Evolutionary conservation across 2,888 invertebrate genomes (phyloP), one percentile per base, ranked within the genome.

Genomic region (Tholera decimalis): DNA sequence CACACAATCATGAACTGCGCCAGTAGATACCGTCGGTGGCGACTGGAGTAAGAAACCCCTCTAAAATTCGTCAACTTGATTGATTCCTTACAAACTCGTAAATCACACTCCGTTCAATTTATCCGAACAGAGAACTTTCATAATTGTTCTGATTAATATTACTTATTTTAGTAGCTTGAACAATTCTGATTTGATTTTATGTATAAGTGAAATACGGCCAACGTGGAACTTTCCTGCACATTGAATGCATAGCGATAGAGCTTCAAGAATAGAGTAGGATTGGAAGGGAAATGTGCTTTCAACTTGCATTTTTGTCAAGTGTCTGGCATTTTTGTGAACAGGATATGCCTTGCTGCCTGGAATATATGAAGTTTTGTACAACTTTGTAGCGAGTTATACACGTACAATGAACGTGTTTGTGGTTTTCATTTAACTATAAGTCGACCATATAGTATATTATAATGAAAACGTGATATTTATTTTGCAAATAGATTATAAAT

Each of bases 1-100:
- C n/a, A n/a, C n/a, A n/a, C n/a, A n/a, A n/a, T n/a, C n/a, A n/a
- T n/a, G n/a, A n/a, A n/a, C n/a, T n/a, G n/a, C n/a, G n/a, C n/a
- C n/a, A n/a, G n/a, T n/a, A n/a, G n/a, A n/a, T n/a, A n/a, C n/a
- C n/a, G n/a, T n/a, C n/a, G n/a, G n/a, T n/a, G n/a, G n/a, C n/a
- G n/a, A n/a, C n/a, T n/a, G n/a, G n/a, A 41, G 30, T 59, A 30
- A n/a, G 44, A 8, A 50, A n/a, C 22, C 51, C 7, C 39, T 28
- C 30, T 54, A 51, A 46, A 28, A 46, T 51, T 62, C 46, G 51
- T 50, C 57, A 63, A 47, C 46, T 65, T 81, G 81, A 79, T 81
- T 71, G 75, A 78, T 81, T 60, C 55, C 58, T 37, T 46, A 44
- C n/a, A 56, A 50, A 49, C 62, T 74, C 70, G 60, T 79, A 65